Evolutionary conservation across 2,888 invertebrate species (phyloP), one percentile per base, ranked within the genome.

Genomic region (Mesorhabditis belari): DNA sequence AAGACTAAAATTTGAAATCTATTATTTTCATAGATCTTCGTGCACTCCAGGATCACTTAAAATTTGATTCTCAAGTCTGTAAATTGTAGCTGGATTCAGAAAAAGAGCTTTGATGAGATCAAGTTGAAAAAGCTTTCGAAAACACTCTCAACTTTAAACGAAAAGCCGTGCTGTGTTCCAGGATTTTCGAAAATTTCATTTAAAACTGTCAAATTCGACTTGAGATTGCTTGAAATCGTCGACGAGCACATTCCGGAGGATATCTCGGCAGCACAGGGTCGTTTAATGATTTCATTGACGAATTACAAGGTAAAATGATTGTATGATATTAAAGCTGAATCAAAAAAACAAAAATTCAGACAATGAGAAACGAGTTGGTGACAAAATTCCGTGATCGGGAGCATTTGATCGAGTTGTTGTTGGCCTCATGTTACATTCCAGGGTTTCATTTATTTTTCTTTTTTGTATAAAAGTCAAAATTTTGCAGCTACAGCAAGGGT

Each of bases 401-500:
- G 4, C 68, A 75, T 58, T 60, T 80, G 19, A 60, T 81, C 49
- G 70, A 82, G 78, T 79, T 78, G 52, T 74, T 84, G 49, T 64
- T 82, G 12, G 82, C 82, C 17, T 92, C 92, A 71, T 90, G 85
- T 73, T 95, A 92, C 82, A 90, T 96, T 75, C 95, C 95, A 61
- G 86, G 93, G 63, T n/a, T n/a, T n/a, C n/a, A n/a, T n/a, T n/a
- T n/a, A n/a, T n/a, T n/a, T n/a, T n/a, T n/a, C n/a, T 79, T 79
- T 53, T 74, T 84, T 44, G 64, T 82, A 9, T 82, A 81, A 12
- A 92, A 92, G 71, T 90, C 84, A 73, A 95, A 92, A 82, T 90
- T 96, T 75, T 95, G 95, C 61, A 87, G 93, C 63, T 95, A 94
- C 83, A 93, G 92, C 12, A 94, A 66, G 67, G 76, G 95, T 5